Percentiles rank a stretch among this genome's conserved stretches.
These are phyloP conservation scores for Centropus bengalensis DNA, from an alignment of 2,113 vertebrate species.

Conservation along the genomic window DNA sequence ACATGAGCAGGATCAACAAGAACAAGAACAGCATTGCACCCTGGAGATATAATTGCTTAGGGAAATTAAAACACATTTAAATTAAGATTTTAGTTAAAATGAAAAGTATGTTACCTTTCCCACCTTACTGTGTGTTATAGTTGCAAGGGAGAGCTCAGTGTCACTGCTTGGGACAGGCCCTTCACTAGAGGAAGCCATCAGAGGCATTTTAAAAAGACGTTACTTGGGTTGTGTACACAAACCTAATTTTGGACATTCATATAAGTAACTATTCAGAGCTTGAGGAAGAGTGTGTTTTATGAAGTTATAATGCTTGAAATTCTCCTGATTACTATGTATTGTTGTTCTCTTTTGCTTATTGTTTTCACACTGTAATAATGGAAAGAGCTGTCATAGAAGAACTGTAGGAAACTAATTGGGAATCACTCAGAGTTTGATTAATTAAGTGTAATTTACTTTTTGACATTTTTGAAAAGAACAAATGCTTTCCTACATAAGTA, in stretches of 20 bases:
- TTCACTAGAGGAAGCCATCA: neutral
- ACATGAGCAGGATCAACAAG: neutral
- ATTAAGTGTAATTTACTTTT: constrained; percentile 54
- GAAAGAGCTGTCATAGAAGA: constrained; percentile 49
- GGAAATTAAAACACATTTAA: neutral
- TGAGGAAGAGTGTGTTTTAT: neutral
- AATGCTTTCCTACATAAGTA: neutral
- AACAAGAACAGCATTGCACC: neutral
- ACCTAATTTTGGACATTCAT: neutral
- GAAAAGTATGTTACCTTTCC: too few relatives aligned
- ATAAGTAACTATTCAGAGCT: neutral
- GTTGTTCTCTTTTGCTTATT: constrained; percentile 8
- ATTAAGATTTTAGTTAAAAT: neutral
- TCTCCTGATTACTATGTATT: constrained; percentile 1
- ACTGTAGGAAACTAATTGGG: constrained; percentile 61
- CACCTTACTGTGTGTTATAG: neutral
- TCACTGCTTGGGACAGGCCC: neutral
- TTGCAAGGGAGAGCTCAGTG: neutral
- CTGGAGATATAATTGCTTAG: neutral
- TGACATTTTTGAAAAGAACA: constrained; percentile 44
- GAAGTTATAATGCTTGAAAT: neutral
- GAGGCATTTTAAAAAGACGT: neutral
- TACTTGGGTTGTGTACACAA: neutral
- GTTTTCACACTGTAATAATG: constrained; percentile 40
- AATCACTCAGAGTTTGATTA: constrained; percentile 62